Percentiles rank a stretch among this genome's conserved stretches.
Evolutionary conservation across 2,888 invertebrate species (phyloP).

Genomic region (Pristionchus arcanus): DNA sequence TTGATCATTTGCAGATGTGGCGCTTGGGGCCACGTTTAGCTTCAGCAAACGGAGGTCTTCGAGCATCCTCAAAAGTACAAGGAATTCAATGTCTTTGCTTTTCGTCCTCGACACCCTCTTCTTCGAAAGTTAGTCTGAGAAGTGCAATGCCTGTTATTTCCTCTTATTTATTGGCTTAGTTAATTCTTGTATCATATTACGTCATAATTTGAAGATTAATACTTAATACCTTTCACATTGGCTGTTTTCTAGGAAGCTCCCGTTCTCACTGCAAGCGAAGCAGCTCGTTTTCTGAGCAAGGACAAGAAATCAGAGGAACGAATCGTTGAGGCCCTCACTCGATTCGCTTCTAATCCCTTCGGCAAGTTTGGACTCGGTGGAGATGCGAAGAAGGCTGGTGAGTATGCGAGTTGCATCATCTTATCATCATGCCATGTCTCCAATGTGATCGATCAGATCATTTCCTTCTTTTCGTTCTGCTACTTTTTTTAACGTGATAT

Average conservation of each 20-base stretch:
- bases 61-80: neutral
- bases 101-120: slow-evolving; percentile 40
- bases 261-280: slow-evolving; percentile 46
- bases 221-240: neutral
- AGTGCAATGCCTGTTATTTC: neutral
- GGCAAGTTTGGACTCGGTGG: slow-evolving; percentile 32
- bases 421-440: neutral
- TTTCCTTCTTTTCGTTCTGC: neutral
- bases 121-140: slow-evolving; percentile 6
- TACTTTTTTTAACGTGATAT: neutral
- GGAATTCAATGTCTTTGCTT: slow-evolving; percentile 48
- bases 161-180: neutral
- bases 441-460: neutral
- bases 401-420: neutral
- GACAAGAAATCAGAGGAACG: slow-evolving; percentile 67
- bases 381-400: slow-evolving; percentile 27
- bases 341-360: slow-evolving; percentile 49
- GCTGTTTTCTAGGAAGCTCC: slow-evolving; percentile 42
- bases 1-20: slow-evolving; percentile 40
- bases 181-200: too few species aligned
- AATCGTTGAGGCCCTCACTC: slow-evolving; percentile 57
- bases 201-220: neutral
- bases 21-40: slow-evolving; percentile 51
- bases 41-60: slow-evolving; percentile 22
- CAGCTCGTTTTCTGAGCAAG: slow-evolving; percentile 59